A percentile compares a stretch with the other conserved stretches of the same genome.
Evolutionary conservation across 2,888 invertebrate genomes (phyloP).

Genomic region (Synanthedon myopaeformis): DNA sequence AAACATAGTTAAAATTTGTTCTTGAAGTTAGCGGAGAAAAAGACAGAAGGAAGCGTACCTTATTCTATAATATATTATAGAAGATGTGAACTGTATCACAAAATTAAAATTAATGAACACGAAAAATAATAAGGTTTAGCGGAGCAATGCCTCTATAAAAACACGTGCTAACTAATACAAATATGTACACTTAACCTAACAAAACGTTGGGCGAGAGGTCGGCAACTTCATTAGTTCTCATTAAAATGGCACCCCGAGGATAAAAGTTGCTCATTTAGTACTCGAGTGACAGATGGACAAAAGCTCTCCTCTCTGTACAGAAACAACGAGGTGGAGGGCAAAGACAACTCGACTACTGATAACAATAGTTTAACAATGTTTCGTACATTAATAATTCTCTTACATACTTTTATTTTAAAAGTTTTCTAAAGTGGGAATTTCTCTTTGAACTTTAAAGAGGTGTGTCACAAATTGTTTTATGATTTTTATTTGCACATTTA

Average conservation of each 20-base stretch:
- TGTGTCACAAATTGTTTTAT: too few relatives aligned
- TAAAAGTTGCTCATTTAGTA: constrained; percentile 60
- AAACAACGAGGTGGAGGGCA: constrained; percentile 22
- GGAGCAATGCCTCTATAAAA: constrained; percentile 26
- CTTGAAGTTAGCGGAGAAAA: too few relatives aligned
- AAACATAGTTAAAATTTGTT: too few relatives aligned
- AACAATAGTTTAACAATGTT: neutral
- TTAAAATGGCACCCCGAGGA: constrained; percentile 55
- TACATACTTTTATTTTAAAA: too few relatives aligned
- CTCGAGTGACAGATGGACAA: constrained; percentile 54
- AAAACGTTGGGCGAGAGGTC: constrained; percentile 45
- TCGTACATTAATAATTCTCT: neutral
- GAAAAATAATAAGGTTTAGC: constrained; percentile 12
- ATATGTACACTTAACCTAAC: constrained; percentile 57
- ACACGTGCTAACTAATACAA: constrained; percentile 61
- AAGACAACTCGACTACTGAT: constrained; percentile 15
- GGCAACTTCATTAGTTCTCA: constrained; percentile 62
- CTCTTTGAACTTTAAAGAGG: too few relatives aligned
- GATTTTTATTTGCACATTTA: too few relatives aligned
- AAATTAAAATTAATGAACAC: constrained; percentile 9
- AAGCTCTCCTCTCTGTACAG: constrained; percentile 33
- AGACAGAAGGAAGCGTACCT: too few relatives aligned
- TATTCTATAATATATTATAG: too few relatives aligned
- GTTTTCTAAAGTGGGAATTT: too few relatives aligned
- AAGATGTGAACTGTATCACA: neutral